Percentiles rank a stretch among this genome's conserved stretches.
Evolutionary conservation across 2,113 vertebrate species (phyloP).

Genomic region (Hemiprocne comata): DNA sequence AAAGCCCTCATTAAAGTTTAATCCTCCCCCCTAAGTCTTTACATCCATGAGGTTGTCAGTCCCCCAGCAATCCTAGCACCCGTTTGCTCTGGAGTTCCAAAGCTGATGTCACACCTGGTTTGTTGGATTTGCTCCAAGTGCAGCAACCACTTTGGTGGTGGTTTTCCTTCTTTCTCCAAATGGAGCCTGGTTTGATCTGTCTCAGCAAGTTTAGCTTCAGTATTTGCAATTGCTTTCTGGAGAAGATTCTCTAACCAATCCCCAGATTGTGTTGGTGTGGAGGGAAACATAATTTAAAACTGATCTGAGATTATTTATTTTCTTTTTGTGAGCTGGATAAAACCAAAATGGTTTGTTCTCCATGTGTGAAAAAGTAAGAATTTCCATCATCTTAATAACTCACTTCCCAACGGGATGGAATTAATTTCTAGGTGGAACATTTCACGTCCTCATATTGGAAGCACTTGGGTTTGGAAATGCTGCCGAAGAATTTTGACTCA

Average conservation of each 20-base stretch:
- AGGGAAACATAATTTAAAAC: background rate
- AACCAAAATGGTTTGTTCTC: background rate
- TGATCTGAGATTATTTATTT: background rate
- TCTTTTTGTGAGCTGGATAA: background rate
- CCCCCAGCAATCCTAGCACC: background rate
- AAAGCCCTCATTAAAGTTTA: background rate
- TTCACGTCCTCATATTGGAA: background rate
- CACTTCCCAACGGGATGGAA: background rate
- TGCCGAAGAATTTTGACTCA: background rate
- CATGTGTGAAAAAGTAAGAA: too few relatives aligned
- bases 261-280: rapidly evolving
- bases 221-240: background rate
- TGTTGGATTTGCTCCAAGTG: background rate
- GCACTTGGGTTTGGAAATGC: rapidly evolving
- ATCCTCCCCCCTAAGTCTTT: background rate
- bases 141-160: rapidly evolving
- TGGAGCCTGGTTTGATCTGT: background rate
- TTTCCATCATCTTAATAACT: background rate
- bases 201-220: background rate
- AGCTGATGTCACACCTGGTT: background rate
- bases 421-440: background rate
- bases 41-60: rapidly evolving
- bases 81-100: background rate
- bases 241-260: background rate
- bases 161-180: background rate